These are phyloP conservation scores for Pteria penguin DNA, from an alignment of 2,888 invertebrate genomes.

Conservation along the genomic window DNA sequence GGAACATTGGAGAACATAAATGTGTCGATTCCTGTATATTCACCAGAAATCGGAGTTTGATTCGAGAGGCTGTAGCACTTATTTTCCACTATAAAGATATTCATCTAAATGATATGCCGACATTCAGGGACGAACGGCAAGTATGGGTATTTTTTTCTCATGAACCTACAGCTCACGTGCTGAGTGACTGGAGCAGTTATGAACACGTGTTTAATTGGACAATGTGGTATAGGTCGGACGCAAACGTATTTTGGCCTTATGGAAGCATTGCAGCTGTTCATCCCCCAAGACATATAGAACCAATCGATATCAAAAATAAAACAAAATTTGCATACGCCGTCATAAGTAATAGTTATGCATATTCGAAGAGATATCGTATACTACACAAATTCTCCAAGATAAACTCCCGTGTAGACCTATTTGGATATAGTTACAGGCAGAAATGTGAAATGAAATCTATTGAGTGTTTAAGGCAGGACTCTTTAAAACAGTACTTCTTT, in stretches of 20 bases:
- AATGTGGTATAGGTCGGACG: conserved; percentile 60
- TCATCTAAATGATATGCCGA: conserved; percentile 48
- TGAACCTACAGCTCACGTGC: conserved; percentile 63
- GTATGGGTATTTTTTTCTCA: conserved; percentile 64
- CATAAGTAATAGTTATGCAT: conserved; percentile 53
- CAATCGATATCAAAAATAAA: conserved; percentile 39
- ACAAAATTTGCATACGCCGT: conserved; percentile 35
- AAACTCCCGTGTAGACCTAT: conserved; percentile 53
- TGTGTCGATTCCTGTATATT: neutral
- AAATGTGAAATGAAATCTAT: conserved; percentile 35
- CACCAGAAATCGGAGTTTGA: neutral
- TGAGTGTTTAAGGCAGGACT: conserved; percentile 40
- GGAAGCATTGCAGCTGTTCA: conserved; percentile 32
- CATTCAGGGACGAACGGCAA: conserved; percentile 53
- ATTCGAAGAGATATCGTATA: conserved; percentile 45
- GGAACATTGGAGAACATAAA: neutral
- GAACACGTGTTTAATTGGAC: conserved; percentile 69
- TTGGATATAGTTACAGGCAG: conserved; percentile 58
- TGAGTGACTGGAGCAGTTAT: conserved; percentile 49
- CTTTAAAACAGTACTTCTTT: conserved; percentile 63
- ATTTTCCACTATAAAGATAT: conserved; percentile 57
- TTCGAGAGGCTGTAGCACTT: conserved; percentile 51
- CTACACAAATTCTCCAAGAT: conserved; percentile 40
- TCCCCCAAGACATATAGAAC: conserved; percentile 31
- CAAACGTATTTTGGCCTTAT: conserved; percentile 60